Conservation (phyloP, 2,888 invertebrate genomes). For the Apodemia hepburni region DNA sequence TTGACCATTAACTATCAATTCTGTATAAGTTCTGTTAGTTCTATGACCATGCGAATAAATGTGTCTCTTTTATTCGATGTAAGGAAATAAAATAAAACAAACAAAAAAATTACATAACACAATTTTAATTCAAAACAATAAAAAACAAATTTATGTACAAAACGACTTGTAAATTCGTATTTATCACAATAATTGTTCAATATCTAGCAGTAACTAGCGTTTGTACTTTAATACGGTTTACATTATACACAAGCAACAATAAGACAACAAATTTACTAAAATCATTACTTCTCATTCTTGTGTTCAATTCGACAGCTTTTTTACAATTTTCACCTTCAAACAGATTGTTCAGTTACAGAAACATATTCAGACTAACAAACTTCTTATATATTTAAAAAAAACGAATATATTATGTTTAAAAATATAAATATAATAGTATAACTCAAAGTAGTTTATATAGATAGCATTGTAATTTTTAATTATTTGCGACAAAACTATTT, state of each 20-base stretch:
- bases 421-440: too few relatives aligned
- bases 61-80: not conserved
- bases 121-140: constrained; percentile 10
- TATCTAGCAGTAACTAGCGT: constrained; percentile 18
- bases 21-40: too few relatives aligned
- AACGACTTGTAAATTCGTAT: constrained; percentile 8
- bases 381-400: too few relatives aligned
- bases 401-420: too few relatives aligned
- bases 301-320: not conserved
- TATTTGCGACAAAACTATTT: too few relatives aligned
- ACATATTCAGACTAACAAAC: too few relatives aligned
- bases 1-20: too few relatives aligned
- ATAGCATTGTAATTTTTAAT: too few relatives aligned
- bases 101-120: not conserved
- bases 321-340: too few relatives aligned
- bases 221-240: constrained; percentile 24
- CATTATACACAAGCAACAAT: not conserved
- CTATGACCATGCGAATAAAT: too few relatives aligned
- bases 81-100: not conserved
- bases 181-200: constrained; percentile 3
- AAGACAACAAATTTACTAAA: not conserved
- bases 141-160: constrained; percentile 4
- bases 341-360: too few relatives aligned
- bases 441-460: too few relatives aligned
- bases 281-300: not conserved